Base-by-base conservation (phyloP, 2,113 vertebrate species). In the Tychaedon coryphoeus region DNA sequence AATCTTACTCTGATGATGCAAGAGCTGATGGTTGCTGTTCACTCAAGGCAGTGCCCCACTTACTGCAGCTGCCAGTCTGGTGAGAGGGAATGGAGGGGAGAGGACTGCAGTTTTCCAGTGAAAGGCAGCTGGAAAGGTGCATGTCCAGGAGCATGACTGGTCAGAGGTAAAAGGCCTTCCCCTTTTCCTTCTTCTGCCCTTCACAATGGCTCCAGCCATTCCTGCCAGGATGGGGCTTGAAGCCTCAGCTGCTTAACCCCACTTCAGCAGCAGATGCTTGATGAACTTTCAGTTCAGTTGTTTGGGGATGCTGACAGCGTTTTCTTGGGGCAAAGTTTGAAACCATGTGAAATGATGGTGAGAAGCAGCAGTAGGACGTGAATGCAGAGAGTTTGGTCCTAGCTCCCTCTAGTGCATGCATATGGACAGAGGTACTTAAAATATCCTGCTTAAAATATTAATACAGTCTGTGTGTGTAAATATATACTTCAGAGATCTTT, bases 401-500 rank as follows among this genome's bases (percentile, higher is more conserved):
- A 6, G 94, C 96, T 95, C 95, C 95, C 95, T 91, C 96, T 97
- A 97, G 96, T 91, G 95, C 65, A 57, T 64, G 20, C 25, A 1
- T 45, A n/a, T 38, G 61, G 43, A 61, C 57, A 92, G 69, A 86
- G 24, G n/a, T 31, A 47, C 4, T 12, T 43, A 79, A 86, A 92
- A 71, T 38, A 31, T 36, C 54, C 31, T 53, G 28, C 33, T 80
- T 54, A 36, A 66, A 74, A 36, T 65, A 71, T 25, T 58, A 56
- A 15, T 64, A 33, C 5, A 70, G 56, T 60, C 29, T 47, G 56
- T 64, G 14, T 65, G 7, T 69, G 33, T 80, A 70, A 83, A 56
- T 62, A 43, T 5, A 7, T 40, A n/a, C 47, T 77, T 86, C 72
- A 45, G 72, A 81, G 40, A 26, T 71, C 51, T 77, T 72, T 62